A percentile compares a stretch with the other conserved stretches of the same genome.
Evolutionary conservation across 2,888 invertebrate species (phyloP).

Genomic region (Catocala sponsa): DNA sequence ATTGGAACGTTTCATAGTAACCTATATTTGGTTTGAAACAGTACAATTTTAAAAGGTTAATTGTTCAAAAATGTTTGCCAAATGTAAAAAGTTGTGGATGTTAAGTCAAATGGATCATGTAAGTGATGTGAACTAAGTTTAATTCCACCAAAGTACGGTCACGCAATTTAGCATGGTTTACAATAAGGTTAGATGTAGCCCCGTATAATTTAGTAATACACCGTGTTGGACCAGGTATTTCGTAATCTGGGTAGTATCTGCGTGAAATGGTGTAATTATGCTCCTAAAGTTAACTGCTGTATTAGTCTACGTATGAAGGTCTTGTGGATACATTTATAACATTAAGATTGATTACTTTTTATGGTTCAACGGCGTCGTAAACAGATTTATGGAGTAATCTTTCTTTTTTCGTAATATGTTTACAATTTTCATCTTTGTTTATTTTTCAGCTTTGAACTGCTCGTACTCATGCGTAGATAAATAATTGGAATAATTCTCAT

Average conservation of each 20-base stretch:
- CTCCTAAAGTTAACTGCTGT: slow-evolving; percentile 9
- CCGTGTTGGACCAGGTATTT: slow-evolving; percentile 14
- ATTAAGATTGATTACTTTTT: not conserved
- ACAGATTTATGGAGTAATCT: no score
- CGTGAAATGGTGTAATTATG: slow-evolving; percentile 13
- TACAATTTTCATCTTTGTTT: no score
- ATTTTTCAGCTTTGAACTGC: no score
- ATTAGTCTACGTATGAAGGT: slow-evolving; percentile 2
- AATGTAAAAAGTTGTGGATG: slow-evolving; percentile 63
- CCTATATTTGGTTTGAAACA: slow-evolving; percentile 44
- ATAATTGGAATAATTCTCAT: no score
- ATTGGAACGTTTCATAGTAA: slow-evolving; percentile 19
- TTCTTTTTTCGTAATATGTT: no score
- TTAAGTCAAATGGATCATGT: slow-evolving; percentile 52
- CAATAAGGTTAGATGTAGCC: slow-evolving; percentile 9
- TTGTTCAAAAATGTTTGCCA: slow-evolving; percentile 66
- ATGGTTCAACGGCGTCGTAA: not conserved
- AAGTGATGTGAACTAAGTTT: slow-evolving; percentile 36
- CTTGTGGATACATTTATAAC: not conserved
- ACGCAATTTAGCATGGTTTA: slow-evolving; percentile 17
- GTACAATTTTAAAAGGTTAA: slow-evolving; percentile 64
- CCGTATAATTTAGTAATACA: slow-evolving; percentile 15
- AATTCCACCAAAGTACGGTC: slow-evolving; percentile 22
- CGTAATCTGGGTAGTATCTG: slow-evolving; percentile 12
- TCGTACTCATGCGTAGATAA: no score